phyloP scores from a whole-genome alignment of 2,113 vertebrate genomes.

The Herpetotheres cachinnans region DNA sequence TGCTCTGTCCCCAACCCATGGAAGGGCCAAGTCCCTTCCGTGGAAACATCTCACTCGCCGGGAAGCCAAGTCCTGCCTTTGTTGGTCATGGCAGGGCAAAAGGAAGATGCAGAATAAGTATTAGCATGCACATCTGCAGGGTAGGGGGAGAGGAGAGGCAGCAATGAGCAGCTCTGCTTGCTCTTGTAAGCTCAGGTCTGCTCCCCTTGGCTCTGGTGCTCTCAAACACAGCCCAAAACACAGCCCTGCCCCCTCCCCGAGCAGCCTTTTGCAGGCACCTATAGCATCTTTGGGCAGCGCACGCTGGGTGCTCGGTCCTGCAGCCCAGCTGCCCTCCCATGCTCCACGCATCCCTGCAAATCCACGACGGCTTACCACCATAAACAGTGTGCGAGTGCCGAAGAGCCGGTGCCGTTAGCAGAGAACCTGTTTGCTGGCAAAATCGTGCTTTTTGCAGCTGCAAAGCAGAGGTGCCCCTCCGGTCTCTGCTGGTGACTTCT shows the following conservation, averaged over 20 bases:
- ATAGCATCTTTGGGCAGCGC: not conserved
- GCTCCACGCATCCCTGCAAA: not conserved
- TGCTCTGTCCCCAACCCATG: not conserved
- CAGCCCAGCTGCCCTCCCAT: rapidly evolving
- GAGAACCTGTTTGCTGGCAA: not conserved
- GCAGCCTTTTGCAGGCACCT: not conserved
- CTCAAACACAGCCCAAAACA: not conserved
- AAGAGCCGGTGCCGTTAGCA: rapidly evolving
- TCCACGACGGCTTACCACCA: rapidly evolving
- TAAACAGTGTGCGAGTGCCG: rapidly evolving
- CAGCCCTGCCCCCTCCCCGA: not conserved
- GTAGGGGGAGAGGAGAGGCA: not conserved
- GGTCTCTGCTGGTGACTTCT: not conserved
- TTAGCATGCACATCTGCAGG: too few species aligned
- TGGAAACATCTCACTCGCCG: not conserved
- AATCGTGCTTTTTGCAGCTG: not conserved
- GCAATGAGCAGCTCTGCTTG: rapidly evolving
- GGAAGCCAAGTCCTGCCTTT: not conserved
- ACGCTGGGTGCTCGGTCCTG: rapidly evolving
- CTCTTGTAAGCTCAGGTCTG: not conserved
- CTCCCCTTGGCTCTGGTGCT: not conserved
- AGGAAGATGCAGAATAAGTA: not conserved
- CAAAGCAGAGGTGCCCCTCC: not conserved
- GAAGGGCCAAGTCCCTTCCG: not conserved
- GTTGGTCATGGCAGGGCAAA: not conserved